Conservation (phyloP, 2,888 invertebrate species). For the Lochmaea crataegi region DNA sequence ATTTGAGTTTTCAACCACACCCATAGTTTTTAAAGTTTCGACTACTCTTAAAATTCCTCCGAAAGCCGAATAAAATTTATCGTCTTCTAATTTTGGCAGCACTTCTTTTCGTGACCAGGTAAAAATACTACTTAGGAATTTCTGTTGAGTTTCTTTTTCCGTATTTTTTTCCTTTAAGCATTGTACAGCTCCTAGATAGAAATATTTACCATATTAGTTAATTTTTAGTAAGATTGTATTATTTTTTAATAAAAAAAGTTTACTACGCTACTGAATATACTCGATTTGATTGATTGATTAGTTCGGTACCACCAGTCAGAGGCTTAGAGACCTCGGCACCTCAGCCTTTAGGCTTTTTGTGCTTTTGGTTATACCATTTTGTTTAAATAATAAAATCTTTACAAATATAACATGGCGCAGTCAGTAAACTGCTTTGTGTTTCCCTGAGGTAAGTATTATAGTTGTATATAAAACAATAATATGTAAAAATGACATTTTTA, state of each 20-base stretch:
- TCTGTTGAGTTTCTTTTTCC: conserved; percentile 56
- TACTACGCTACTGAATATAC: too few species aligned
- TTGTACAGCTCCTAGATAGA: conserved; percentile 56
- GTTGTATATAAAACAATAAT: conserved; percentile 13
- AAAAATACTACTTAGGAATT: conserved; percentile 69
- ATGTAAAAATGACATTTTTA: conserved; percentile 13
- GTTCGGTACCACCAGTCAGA: too few species aligned
- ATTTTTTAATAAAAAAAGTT: too few species aligned
- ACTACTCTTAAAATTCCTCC: conserved; percentile 62
- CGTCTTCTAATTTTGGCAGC: conserved; percentile 68
- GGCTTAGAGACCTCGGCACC: too few species aligned
- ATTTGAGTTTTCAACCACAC: conserved; percentile 44
- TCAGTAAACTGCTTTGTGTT: background rate
- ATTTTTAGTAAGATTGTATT: too few species aligned
- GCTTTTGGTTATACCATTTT: too few species aligned
- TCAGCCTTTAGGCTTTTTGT: too few species aligned
- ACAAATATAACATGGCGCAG: too few species aligned
- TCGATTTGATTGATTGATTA: too few species aligned
- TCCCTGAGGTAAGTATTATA: conserved; percentile 1
- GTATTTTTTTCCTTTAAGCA: conserved; percentile 66
- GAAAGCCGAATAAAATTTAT: conserved; percentile 70
- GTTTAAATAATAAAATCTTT: too few species aligned
- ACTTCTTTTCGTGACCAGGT: conserved; percentile 68
- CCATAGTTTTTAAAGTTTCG: conserved; percentile 60
- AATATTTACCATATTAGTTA: background rate